Conservation (phyloP, 2,797 vertebrate species). For the Micromesistius poutassou region DNA sequence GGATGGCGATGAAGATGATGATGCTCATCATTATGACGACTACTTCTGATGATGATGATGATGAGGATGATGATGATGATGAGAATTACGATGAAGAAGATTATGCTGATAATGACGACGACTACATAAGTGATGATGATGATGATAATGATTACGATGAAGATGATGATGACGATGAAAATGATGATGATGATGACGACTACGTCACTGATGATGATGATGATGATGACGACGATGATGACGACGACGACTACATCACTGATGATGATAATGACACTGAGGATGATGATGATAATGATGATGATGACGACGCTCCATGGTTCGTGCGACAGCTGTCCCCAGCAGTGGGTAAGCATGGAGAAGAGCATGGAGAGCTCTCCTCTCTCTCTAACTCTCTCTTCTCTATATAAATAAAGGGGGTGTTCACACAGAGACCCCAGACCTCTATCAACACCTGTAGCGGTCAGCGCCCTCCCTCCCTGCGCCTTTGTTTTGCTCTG, state of each 20-base stretch:
- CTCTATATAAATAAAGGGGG: background rate
- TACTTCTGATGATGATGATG: background rate
- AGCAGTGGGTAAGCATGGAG: background rate
- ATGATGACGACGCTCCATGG: background rate
- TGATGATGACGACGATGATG: background rate
- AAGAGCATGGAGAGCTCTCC: background rate
- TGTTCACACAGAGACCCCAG: too few species aligned
- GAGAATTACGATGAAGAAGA: too few species aligned
- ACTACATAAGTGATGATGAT: background rate
- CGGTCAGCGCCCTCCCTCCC: background rate
- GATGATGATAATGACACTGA: background rate
- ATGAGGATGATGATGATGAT: background rate
- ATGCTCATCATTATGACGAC: too few species aligned
- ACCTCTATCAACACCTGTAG: too few species aligned
- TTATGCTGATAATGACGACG: too few species aligned
- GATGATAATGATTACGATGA: background rate
- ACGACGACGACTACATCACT: too few species aligned
- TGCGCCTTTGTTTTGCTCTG: background rate
- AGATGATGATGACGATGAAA: background rate
- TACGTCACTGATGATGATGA: background rate
- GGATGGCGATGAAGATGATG: too few species aligned
- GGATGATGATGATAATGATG: background rate
- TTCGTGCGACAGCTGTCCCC: background rate
- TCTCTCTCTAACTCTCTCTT: background rate
- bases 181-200: background rate